Evolutionary conservation across 2,113 vertebrate genomes (phyloP).

Genomic region (Dasyurus viverrinus): DNA sequence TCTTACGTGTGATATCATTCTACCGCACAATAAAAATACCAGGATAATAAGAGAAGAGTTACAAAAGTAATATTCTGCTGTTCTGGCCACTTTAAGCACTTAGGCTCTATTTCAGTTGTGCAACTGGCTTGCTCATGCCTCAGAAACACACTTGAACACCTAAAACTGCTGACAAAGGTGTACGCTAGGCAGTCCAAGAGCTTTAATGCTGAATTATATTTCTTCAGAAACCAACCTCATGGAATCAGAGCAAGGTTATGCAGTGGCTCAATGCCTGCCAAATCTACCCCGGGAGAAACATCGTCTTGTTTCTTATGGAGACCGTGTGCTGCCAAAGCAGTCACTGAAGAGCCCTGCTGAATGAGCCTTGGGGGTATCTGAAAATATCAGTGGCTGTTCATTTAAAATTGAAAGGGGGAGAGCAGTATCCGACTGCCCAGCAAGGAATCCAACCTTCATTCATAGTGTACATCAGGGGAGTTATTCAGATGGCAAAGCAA

Average conservation of each 20-base stretch:
- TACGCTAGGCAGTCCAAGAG: constrained; percentile 56
- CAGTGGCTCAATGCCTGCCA: constrained; percentile 59
- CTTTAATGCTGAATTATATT: constrained; percentile 72
- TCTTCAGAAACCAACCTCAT: constrained; percentile 71
- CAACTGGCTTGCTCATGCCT: constrained; percentile 46
- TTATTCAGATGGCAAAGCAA: constrained; percentile 2
- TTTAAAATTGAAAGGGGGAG: constrained; percentile 42
- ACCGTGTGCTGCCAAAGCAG: constrained; percentile 66
- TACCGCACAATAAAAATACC: constrained; percentile 35
- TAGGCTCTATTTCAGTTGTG: constrained; percentile 47
- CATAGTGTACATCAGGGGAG: neutral
- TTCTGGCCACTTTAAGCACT: constrained; percentile 53
- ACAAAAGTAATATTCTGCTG: constrained; percentile 46
- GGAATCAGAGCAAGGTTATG: constrained; percentile 69
- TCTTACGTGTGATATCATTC: neutral
- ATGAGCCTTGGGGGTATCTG: constrained; percentile 47
- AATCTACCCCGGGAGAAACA: constrained; percentile 69
- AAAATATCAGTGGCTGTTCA: constrained; percentile 62
- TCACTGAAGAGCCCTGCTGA: constrained; percentile 49
- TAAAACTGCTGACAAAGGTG: constrained; percentile 75
- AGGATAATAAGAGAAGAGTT: constrained; percentile 54
- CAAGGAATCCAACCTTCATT: constrained; percentile 24
- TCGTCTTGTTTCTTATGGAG: constrained; percentile 67
- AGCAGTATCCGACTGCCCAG: constrained; percentile 13
- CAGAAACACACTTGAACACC: constrained; percentile 61